phyloP scores from a whole-genome alignment of 2,797 vertebrate genomes.

The Fistularia commersonii region DNA sequence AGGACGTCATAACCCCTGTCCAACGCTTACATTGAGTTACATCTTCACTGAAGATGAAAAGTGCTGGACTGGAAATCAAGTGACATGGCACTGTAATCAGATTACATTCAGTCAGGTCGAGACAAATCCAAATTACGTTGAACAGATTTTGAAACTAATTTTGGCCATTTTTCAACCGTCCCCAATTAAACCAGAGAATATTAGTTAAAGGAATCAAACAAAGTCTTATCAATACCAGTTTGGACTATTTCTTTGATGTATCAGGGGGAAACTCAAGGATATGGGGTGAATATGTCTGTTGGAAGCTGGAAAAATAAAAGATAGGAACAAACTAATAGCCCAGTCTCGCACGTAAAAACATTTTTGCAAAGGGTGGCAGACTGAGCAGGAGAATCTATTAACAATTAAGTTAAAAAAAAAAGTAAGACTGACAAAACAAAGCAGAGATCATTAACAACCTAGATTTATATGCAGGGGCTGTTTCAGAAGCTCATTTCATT shows the following conservation, averaged over 20 bases:
- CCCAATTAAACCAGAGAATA: too few relatives aligned
- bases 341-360: constrained; percentile 10
- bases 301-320: too few relatives aligned
- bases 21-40: constrained; percentile 10
- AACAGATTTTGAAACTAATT: too few relatives aligned
- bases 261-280: too few relatives aligned
- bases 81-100: constrained; percentile 30
- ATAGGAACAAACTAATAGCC: too few relatives aligned
- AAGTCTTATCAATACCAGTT: too few relatives aligned
- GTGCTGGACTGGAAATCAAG: constrained; percentile 32
- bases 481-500: constrained; percentile 13
- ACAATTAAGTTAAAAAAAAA: not conserved
- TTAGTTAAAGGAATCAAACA: too few relatives aligned
- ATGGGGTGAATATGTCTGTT: too few relatives aligned
- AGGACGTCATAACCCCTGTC: constrained; percentile 3
- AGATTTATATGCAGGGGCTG: constrained; percentile 10
- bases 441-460: constrained; percentile 6
- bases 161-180: too few relatives aligned
- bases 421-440: constrained; percentile 11
- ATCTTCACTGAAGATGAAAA: constrained; percentile 67
- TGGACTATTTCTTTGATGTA: too few relatives aligned
- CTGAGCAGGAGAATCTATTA: constrained; percentile 15
- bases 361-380: constrained; percentile 32
- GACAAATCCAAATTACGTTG: not conserved
- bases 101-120: constrained; percentile 47